Conservation (phyloP, 1,140 invertebrate genomes). For the Drosophila punjabiensis region DNA sequence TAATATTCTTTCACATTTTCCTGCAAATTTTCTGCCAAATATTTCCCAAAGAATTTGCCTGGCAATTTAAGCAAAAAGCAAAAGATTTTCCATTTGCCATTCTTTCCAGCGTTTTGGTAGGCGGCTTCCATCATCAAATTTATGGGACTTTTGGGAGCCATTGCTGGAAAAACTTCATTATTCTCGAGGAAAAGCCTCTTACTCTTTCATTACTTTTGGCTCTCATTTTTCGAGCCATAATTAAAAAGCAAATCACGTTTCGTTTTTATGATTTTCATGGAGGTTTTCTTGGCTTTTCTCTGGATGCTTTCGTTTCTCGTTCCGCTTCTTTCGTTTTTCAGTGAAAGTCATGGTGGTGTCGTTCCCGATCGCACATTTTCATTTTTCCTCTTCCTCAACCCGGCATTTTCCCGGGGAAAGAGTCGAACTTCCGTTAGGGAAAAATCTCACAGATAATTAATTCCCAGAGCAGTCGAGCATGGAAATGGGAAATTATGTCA, state of each 20-base stretch:
- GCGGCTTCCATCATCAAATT: slow-evolving; percentile 38
- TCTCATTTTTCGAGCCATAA: slow-evolving; percentile 37
- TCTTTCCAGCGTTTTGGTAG: not conserved
- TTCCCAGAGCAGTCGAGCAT: slow-evolving; percentile 54
- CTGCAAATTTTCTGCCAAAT: not conserved
- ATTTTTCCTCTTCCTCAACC: not conserved
- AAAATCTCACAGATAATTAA: slow-evolving; percentile 76
- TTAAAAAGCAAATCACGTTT: slow-evolving; percentile 81
- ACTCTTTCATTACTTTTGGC: slow-evolving; percentile 9
- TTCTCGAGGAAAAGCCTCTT: slow-evolving; percentile 33
- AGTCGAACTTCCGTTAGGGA: slow-evolving; percentile 49
- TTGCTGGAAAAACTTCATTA: slow-evolving; percentile 38
- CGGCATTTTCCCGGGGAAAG: not conserved
- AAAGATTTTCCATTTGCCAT: not conserved
- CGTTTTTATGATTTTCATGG: slow-evolving; percentile 67
- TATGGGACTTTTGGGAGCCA: slow-evolving; percentile 17
- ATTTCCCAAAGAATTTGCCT: not conserved
- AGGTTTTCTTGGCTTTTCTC: slow-evolving; percentile 9
- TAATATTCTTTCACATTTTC: not conserved
- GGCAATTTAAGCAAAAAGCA: not conserved
- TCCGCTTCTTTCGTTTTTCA: slow-evolving; percentile 48
- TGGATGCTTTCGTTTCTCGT: slow-evolving; percentile 57
- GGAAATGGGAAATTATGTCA: slow-evolving; percentile 68
- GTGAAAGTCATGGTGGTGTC: slow-evolving; percentile 65
- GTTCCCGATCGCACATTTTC: slow-evolving; percentile 55